A percentile compares a stretch with the other conserved stretches of the same genome.
These are phyloP conservation scores for Cheumatopsyche charites DNA, from an alignment of 1,140 invertebrate genomes.

Conservation along the genomic window DNA sequence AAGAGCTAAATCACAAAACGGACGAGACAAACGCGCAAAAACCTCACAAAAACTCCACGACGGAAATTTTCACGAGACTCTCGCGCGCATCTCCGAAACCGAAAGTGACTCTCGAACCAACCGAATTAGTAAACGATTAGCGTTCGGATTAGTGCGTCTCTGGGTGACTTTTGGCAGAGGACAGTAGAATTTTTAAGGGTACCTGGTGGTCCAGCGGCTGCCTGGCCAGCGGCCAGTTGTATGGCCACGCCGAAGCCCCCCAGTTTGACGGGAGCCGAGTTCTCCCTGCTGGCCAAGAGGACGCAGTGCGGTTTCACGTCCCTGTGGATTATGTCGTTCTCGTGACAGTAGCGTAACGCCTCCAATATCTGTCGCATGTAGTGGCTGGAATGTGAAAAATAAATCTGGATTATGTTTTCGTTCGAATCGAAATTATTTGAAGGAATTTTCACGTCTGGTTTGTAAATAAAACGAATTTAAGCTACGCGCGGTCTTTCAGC, in stretches of 20 bases:
- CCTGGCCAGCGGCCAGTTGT: conserved; percentile 80
- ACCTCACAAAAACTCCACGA: too few species aligned
- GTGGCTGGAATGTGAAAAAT: conserved; percentile 73
- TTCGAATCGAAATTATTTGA: too few species aligned
- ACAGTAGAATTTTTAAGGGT: conserved; percentile 47
- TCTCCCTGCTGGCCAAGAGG: conserved; percentile 91
- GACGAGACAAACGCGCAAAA: too few species aligned
- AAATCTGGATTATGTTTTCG: background rate
- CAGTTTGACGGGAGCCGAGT: conserved; percentile 96
- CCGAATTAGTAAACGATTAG: background rate
- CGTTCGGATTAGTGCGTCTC: background rate
- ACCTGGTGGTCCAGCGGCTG: conserved; percentile 75
- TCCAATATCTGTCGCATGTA: conserved; percentile 97
- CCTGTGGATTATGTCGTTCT: conserved; percentile 95
- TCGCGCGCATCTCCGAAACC: too few species aligned
- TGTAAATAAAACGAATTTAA: too few species aligned
- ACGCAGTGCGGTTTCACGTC: conserved; percentile 96
- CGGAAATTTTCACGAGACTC: too few species aligned
- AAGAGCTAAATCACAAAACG: too few species aligned
- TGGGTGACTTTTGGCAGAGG: background rate
- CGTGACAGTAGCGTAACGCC: conserved; percentile 94
- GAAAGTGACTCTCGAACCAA: too few species aligned
- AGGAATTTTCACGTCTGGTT: background rate
- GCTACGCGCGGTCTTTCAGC: too few species aligned
- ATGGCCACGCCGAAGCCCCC: conserved; percentile 97